Percentiles rank a stretch among this genome's conserved stretches.
phyloP scores from a whole-genome alignment of 2,888 invertebrate genomes.

The Bursaphelenchus okinawaensis region DNA sequence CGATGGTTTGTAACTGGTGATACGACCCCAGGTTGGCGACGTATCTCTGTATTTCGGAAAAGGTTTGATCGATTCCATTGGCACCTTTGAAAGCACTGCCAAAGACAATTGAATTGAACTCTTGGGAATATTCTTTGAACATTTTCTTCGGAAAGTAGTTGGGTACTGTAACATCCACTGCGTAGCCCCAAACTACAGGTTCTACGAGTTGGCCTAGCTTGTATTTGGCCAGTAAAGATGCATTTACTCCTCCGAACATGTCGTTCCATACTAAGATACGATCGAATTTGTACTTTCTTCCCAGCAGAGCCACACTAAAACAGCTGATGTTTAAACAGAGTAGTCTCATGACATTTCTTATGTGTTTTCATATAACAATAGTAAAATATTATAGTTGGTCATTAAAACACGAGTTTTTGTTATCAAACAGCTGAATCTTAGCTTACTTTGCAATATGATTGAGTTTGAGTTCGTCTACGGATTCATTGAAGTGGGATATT shows the following conservation, averaged over 20 bases:
- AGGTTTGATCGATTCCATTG: conserved; percentile 67
- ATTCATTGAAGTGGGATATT: conserved; percentile 39
- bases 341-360: too few relatives aligned
- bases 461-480: conserved; percentile 64
- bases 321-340: not conserved
- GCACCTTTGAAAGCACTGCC: conserved; percentile 83
- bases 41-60: conserved; percentile 69
- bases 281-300: conserved; percentile 33
- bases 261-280: conserved; percentile 53
- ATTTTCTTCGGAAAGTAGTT: conserved; percentile 51
- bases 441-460: conserved; percentile 63
- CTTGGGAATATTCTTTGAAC: conserved; percentile 38
- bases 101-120: conserved; percentile 71
- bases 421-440: too few relatives aligned
- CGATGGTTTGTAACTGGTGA: conserved; percentile 60
- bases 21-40: conserved; percentile 71
- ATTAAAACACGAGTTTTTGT: not conserved
- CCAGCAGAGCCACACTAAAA: conserved; percentile 30
- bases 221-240: conserved; percentile 27
- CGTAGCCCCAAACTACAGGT: conserved; percentile 50
- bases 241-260: conserved; percentile 44
- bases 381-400: not conserved
- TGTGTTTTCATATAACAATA: too few relatives aligned
- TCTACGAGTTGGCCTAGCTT: conserved; percentile 29
- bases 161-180: conserved; percentile 36